A percentile compares a stretch with the other conserved stretches of the same genome.
Evolutionary conservation across 2,888 invertebrate species (phyloP).

Genomic region (Scelioninae gen. 2): DNA sequence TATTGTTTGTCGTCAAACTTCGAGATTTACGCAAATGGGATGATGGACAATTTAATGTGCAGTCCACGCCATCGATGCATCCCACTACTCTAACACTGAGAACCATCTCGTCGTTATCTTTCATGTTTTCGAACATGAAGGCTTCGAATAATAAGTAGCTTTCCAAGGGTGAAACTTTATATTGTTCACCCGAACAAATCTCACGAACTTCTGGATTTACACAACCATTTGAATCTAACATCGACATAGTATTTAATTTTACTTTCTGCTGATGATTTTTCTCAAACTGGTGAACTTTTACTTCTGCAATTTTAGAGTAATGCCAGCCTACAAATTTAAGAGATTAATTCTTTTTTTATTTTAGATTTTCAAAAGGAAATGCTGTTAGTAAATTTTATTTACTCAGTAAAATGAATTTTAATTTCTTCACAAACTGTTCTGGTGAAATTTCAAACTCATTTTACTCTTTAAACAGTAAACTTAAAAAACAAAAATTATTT

Average conservation of each 20-base stretch:
- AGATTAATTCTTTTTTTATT: no score
- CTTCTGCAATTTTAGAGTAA: slow-evolving; percentile 77
- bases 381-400: no score
- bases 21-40: slow-evolving; percentile 62
- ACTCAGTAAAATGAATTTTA: no score
- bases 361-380: no score
- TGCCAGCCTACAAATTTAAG: no score
- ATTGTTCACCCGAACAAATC: slow-evolving; percentile 68
- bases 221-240: slow-evolving; percentile 67
- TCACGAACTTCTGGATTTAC: slow-evolving; percentile 66
- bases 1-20: slow-evolving; percentile 45
- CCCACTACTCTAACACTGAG: slow-evolving; percentile 78
- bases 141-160: slow-evolving; percentile 75
- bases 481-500: no score
- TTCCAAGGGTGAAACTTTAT: slow-evolving; percentile 66
- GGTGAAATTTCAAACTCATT: no score
- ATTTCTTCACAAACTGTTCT: no score
- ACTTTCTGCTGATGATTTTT: slow-evolving; percentile 58
- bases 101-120: slow-evolving; percentile 78
- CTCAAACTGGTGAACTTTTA: slow-evolving; percentile 71
- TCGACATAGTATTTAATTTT: slow-evolving; percentile 67
- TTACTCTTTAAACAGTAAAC: no score
- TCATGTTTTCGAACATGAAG: slow-evolving; percentile 79
- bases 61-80: slow-evolving; percentile 78
- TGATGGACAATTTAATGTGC: slow-evolving; percentile 69